Evolutionary conservation across 2,888 invertebrate genomes (phyloP).

Genomic region (Agrilus biguttatus): DNA sequence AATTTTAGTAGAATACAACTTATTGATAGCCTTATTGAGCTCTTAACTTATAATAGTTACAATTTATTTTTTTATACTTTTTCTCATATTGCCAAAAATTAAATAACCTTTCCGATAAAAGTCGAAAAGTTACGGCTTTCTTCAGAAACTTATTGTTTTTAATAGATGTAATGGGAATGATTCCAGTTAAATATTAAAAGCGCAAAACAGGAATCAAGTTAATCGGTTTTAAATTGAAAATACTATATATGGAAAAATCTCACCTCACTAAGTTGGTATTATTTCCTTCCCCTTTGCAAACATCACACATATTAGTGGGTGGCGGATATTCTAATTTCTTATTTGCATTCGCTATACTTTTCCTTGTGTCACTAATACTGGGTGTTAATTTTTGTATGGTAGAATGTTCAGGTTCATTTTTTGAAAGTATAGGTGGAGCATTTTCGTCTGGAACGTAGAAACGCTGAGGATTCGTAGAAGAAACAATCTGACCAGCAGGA

Average conservation of each 20-base stretch:
- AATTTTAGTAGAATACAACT: no score
- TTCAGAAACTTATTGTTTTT: no score
- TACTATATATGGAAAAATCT: neutral
- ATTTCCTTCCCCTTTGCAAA: constrained; percentile 47
- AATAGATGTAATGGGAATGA: no score
- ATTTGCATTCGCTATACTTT: neutral
- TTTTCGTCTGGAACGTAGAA: constrained; percentile 61
- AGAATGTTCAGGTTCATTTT: neutral
- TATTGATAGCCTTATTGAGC: no score
- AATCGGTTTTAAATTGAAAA: no score
- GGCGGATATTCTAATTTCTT: constrained; percentile 11
- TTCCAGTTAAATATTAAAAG: no score
- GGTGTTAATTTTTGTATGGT: constrained; percentile 1
- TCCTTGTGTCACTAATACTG: constrained; percentile 2
- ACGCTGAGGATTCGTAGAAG: constrained; percentile 56
- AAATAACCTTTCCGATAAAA: no score
- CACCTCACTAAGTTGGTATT: constrained; percentile 54
- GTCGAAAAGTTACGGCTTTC: no score
- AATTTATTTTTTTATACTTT: no score
- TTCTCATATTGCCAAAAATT: no score
- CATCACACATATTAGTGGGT: constrained; percentile 46
- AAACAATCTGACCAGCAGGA: constrained; percentile 54
- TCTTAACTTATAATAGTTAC: no score
- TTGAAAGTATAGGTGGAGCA: constrained; percentile 18
- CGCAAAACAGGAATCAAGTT: no score